phyloP scores from a whole-genome alignment of 1,140 invertebrate genomes.

The Brachionus sp. region DNA sequence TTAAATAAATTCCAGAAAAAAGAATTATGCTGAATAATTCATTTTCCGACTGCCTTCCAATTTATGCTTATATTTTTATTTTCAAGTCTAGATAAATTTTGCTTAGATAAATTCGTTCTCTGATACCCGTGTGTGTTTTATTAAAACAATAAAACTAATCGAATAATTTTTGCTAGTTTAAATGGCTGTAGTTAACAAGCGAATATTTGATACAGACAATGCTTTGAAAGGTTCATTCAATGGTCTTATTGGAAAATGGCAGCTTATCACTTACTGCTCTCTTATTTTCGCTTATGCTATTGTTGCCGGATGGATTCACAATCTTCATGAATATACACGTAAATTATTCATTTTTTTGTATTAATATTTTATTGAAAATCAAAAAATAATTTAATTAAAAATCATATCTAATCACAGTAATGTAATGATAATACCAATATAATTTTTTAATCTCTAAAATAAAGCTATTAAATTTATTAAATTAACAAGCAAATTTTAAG shows the following conservation, averaged over 20 bases:
- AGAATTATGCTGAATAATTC: slow-evolving; percentile 28
- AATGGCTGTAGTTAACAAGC: slow-evolving; percentile 43
- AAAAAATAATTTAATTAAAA: too few relatives aligned
- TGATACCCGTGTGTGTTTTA: slow-evolving; percentile 2
- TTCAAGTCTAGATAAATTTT: slow-evolving; percentile 3
- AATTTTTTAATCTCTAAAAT: too few relatives aligned
- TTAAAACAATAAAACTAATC: background rate
- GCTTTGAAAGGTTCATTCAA: slow-evolving; percentile 44
- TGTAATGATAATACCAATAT: too few relatives aligned
- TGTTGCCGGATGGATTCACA: slow-evolving; percentile 18
- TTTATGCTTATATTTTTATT: background rate
- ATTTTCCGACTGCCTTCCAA: background rate
- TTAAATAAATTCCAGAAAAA: slow-evolving; percentile 15
- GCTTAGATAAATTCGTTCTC: background rate
- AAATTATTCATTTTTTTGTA: background rate
- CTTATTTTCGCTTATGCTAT: slow-evolving; percentile 33
- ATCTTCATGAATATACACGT: slow-evolving; percentile 6
- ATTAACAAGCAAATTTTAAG: too few relatives aligned
- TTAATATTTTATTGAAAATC: background rate
- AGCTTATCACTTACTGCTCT: background rate
- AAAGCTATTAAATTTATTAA: too few relatives aligned
- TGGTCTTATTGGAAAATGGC: slow-evolving; percentile 40
- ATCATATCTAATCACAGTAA: too few relatives aligned
- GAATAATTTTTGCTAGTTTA: background rate
- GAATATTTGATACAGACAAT: slow-evolving; percentile 46